These are phyloP conservation scores for Silvanus unidentatus DNA, from an alignment of 2,888 invertebrate species.

Conservation along the genomic window DNA sequence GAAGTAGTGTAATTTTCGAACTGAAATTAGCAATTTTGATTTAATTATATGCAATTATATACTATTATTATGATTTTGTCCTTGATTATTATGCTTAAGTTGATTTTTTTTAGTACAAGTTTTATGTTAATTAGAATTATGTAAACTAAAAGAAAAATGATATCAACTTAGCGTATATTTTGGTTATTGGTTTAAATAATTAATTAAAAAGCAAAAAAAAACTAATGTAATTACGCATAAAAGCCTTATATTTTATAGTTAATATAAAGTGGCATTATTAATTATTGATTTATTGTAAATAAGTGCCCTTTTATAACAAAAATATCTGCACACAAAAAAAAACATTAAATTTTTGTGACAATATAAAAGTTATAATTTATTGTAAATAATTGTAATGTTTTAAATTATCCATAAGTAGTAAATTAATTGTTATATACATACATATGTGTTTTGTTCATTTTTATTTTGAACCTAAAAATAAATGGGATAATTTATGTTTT, in stretches of 20 bases:
- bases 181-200: too few species aligned
- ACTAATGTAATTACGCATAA: too few species aligned
- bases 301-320: background rate
- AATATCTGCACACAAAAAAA: background rate
- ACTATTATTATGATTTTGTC: constrained; percentile 8
- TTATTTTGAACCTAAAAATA: constrained; percentile 41
- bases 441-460: constrained; percentile 32
- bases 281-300: background rate
- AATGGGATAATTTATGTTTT: constrained; percentile 43
- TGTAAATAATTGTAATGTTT: constrained; percentile 30
- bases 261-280: too few species aligned
- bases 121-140: constrained; percentile 8
- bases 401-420: constrained; percentile 24
- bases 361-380: constrained; percentile 15
- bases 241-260: too few species aligned
- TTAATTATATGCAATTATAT: constrained; percentile 2
- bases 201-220: too few species aligned
- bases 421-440: constrained; percentile 35
- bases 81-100: constrained; percentile 10
- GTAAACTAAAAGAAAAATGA: background rate
- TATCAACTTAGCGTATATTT: too few species aligned
- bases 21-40: constrained; percentile 15
- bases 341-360: constrained; percentile 6
- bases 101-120: constrained; percentile 10
- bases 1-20: constrained; percentile 21